Evolutionary conservation across 2,113 vertebrate genomes (phyloP), one percentile per base, ranked within the genome.

Genomic region (Butorides virescens): DNA sequence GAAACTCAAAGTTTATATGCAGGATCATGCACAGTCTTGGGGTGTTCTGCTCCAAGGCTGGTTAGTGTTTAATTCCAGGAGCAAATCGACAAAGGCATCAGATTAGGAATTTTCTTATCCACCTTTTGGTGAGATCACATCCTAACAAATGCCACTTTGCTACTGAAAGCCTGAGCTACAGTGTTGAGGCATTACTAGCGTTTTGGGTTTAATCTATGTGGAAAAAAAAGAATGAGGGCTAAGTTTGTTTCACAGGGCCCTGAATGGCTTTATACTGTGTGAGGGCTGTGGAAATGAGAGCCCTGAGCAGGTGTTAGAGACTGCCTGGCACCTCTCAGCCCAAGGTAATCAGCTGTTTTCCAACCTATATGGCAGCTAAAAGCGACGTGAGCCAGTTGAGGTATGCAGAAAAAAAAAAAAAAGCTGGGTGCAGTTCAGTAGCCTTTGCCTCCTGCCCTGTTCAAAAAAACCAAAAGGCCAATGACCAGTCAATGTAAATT

Each of bases 301-400:
- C 12, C 25, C 47, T 70, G 9, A 75, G 16, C 30, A 44, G 3
- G 4, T 73, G 13, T 56, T 36, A 56, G n/a, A 76, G 39, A 34
- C 20, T 66, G 30, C 25, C 17, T 0, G 0, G 34, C 49, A 66
- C 14, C 30, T 70, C 39, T 65, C 55, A 55, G 39, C 2, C 32
- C 49, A 81, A 26, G 19, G 8, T n/a, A 44, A 80, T 56, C 18
- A 20, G 4, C 68, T 83, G 14, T 20, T 68, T 89, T 81, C 61
- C 81, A 74, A 4, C 15, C 27, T 66, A 11, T 19, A 62, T 0
- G 4, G n/a, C 13, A 75, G 29, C n/a, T 23, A 66, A 77, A 84
- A 90, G 22, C 7, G 76, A 55, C 0, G 0, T 32, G 16, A 76
- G 11, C 10, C 56, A 86, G n/a, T 13, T 44, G 22, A 80, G 3